Conservation (phyloP, 2,113 vertebrate species). For the Sceloporus tristichus region DNA sequence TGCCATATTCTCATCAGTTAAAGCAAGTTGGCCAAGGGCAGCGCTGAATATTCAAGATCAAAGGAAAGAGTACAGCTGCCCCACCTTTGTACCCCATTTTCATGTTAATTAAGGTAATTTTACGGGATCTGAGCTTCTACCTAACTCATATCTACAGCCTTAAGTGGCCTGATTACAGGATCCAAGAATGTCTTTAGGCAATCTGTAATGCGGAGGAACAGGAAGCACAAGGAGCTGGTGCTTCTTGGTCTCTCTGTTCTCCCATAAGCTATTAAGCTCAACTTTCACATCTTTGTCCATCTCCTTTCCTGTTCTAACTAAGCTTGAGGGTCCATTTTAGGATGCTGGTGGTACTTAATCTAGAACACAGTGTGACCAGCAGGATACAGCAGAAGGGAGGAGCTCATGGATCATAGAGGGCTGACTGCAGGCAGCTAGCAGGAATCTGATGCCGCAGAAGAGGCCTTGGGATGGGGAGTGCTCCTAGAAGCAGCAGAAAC, state of each 20-base stretch:
- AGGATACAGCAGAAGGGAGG: not conserved
- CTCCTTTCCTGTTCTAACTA: not conserved
- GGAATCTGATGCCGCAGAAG: not conserved
- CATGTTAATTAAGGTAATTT: conserved; percentile 22
- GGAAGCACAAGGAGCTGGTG: not conserved
- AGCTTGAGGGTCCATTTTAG: not conserved
- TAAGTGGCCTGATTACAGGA: conserved; percentile 6
- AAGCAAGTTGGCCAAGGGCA: conserved; percentile 9
- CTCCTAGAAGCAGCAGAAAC: not conserved
- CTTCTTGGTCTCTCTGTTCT: not conserved
- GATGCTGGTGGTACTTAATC: not conserved
- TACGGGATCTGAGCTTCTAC: not conserved
- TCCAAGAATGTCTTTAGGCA: conserved; percentile 21
- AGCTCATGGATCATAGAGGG: not conserved
- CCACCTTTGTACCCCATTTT: conserved; percentile 28
- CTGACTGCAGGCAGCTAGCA: not conserved
- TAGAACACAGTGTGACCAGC: not conserved
- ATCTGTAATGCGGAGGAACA: conserved; percentile 13
- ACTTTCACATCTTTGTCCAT: conserved; percentile 6
- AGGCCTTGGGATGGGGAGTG: too few species aligned
- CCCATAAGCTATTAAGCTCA: not conserved
- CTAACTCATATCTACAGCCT: conserved; percentile 3
- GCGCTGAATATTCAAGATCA: conserved; percentile 16
- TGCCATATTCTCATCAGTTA: conserved; percentile 5
- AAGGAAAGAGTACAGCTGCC: conserved; percentile 1